phyloP scores from a whole-genome alignment of 2,888 invertebrate genomes.

The Podabrus alpinus region DNA sequence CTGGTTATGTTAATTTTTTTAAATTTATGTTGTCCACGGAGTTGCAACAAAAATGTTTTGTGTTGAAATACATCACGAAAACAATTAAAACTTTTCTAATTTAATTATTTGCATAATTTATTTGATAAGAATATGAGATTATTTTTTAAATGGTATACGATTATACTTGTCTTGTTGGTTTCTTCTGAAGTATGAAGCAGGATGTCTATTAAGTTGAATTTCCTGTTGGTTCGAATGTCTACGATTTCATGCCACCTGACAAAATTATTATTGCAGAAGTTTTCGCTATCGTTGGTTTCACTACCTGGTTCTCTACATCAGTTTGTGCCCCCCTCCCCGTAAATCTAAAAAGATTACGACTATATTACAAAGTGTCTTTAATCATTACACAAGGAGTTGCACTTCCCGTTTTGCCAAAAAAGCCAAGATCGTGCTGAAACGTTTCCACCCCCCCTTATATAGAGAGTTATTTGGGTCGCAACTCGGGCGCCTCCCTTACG shows the following conservation, averaged over 20 bases:
- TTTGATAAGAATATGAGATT: background rate
- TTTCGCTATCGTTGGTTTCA: background rate
- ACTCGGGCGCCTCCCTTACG: background rate
- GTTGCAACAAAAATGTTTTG: background rate
- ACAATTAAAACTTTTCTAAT: background rate
- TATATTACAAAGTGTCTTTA: too few species aligned
- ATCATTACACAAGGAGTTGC: too few species aligned
- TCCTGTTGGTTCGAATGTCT: slow-evolving; percentile 9
- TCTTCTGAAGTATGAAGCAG: slow-evolving; percentile 8
- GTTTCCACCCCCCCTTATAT: too few species aligned
- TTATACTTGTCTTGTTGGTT: background rate
- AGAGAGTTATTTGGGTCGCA: too few species aligned
- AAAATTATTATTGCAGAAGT: background rate
- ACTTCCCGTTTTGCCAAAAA: too few species aligned
- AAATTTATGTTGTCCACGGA: background rate
- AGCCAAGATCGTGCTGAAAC: too few species aligned
- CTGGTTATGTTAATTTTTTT: background rate
- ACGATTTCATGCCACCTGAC: background rate
- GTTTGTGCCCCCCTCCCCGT: too few species aligned
- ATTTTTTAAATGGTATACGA: background rate
- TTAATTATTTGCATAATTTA: background rate
- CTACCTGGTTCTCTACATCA: background rate
- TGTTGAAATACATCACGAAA: background rate
- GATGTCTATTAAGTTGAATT: slow-evolving; percentile 14
- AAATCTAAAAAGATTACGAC: too few species aligned